These are phyloP conservation scores for Nilaparvata lugens DNA, from an alignment of 1,140 invertebrate species.

Conservation along the genomic window DNA sequence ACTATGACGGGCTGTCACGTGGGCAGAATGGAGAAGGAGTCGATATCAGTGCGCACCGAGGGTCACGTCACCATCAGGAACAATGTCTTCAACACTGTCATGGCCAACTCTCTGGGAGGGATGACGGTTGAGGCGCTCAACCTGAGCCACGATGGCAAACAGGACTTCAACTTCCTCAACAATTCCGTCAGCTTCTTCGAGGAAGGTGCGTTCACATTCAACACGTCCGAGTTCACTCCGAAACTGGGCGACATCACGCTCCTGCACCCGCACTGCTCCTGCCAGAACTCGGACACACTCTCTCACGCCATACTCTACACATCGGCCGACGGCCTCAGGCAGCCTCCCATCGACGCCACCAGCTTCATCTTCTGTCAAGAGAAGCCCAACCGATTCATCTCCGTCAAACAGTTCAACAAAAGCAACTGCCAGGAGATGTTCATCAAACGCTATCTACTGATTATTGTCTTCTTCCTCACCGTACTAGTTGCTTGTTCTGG, in stretches of 20 bases:
- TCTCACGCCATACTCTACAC: conserved; percentile 38
- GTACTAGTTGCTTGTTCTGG: conserved; percentile 32
- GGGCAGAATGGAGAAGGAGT: conserved; percentile 48
- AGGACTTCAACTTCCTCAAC: conserved; percentile 52
- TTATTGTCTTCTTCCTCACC: conserved; percentile 21
- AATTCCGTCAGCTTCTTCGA: conserved; percentile 48
- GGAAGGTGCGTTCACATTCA: conserved; percentile 47
- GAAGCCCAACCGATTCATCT: conserved; percentile 3
- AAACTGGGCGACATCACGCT: conserved; percentile 48
- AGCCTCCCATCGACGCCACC: conserved; percentile 18
- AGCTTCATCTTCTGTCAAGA: conserved; percentile 21
- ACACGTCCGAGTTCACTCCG: conserved; percentile 41
- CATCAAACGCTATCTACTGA: not conserved
- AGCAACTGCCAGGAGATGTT: not conserved
- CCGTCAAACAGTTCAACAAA: conserved; percentile 19
- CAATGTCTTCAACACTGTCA: conserved; percentile 47
- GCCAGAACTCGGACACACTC: conserved; percentile 39
- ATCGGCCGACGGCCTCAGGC: conserved; percentile 27
- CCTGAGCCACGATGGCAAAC: conserved; percentile 26
- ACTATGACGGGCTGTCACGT: conserved; percentile 52
- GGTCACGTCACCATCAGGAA: conserved; percentile 54
- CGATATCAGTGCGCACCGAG: conserved; percentile 48
- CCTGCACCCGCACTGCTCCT: conserved; percentile 46
- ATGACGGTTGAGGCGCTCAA: conserved; percentile 40
- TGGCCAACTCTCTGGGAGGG: conserved; percentile 48